Evolutionary conservation across 2,888 invertebrate species (phyloP).

Genomic region (Corbicula japonica): DNA sequence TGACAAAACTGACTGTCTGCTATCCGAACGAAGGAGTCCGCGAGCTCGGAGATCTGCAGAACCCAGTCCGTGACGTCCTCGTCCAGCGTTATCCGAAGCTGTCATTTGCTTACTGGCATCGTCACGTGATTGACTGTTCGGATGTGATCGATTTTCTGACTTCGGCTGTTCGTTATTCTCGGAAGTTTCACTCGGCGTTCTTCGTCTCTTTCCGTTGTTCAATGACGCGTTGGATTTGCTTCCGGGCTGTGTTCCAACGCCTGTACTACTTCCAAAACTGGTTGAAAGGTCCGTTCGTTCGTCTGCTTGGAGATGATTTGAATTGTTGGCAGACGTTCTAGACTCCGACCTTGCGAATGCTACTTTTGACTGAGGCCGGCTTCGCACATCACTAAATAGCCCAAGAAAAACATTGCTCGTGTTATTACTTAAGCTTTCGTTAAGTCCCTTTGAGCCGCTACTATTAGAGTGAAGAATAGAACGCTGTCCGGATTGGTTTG

Average conservation of each 20-base stretch:
- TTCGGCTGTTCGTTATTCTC: too few relatives aligned
- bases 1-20: conserved; percentile 3
- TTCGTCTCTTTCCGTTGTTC: neutral
- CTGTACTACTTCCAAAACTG: conserved; percentile 15
- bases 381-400: neutral
- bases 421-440: conserved; percentile 16
- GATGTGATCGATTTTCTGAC: too few relatives aligned
- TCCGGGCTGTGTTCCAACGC: conserved; percentile 10
- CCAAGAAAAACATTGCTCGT: neutral
- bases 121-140: too few relatives aligned
- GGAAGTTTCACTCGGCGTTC: conserved; percentile 8
- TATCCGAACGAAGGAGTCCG: conserved; percentile 9
- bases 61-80: conserved; percentile 5
- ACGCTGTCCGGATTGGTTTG: conserved; percentile 26
- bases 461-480: conserved; percentile 24
- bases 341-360: conserved; percentile 27
- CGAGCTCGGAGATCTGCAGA: conserved; percentile 12
- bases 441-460: conserved; percentile 14
- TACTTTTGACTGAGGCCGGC: conserved; percentile 20
- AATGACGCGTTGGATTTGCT: conserved; percentile 1
- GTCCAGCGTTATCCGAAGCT: neutral
- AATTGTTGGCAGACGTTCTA: neutral
- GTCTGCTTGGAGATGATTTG: neutral
- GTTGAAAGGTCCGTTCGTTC: neutral
- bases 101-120: too few relatives aligned